Evolutionary conservation across 1,140 invertebrate genomes (phyloP), one percentile per base, ranked within the genome.

Genomic region (Tetraneura akinire): DNA sequence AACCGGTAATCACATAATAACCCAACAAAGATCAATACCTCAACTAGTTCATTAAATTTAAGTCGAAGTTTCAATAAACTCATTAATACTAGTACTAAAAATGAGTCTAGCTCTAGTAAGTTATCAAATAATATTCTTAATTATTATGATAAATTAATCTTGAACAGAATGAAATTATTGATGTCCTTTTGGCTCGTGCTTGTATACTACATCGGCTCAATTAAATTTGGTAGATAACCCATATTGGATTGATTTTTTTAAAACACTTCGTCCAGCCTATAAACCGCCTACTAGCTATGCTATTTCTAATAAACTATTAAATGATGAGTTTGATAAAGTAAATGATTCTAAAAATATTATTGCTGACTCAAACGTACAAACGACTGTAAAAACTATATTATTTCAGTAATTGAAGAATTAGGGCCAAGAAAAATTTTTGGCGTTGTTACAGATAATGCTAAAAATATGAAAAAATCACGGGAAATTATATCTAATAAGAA

Each of bases 401-500:
- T 80, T 80, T 80, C 82, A 60, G 80, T 84, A 11, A 83, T 84
- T 55, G 83, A 84, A 55, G 82, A 83, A 81, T 68, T 83, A 80
- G 84, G 83, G 13, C 74, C 23, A 57, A 32, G 32, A 4, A 62
- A 32, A 62, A 14, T 32, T 18, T 32, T 62, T 18, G 29, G 26
- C 6, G 16, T 62, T 16, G 29, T 62, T 13, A 62, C 60, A 6
- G 60, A 62, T 18, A 62, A 62, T 18, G 26, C 60, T 32, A 62
- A 62, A 62, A 62, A 8, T 8, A 32, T 62, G 16, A 62, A 62
- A 62, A 18, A 5, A 62, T 26, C 60, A 6, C 32, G 60, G 60
- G 6, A 4, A 18, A 62, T 32, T 32, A 1, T 6, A 32, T 18
- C 29, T 32, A 18, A 62, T 16, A 16, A 62, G 32, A 16, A 62